Conservation (phyloP, 1,140 invertebrate genomes). For the Diploscapter pachys region DNA sequence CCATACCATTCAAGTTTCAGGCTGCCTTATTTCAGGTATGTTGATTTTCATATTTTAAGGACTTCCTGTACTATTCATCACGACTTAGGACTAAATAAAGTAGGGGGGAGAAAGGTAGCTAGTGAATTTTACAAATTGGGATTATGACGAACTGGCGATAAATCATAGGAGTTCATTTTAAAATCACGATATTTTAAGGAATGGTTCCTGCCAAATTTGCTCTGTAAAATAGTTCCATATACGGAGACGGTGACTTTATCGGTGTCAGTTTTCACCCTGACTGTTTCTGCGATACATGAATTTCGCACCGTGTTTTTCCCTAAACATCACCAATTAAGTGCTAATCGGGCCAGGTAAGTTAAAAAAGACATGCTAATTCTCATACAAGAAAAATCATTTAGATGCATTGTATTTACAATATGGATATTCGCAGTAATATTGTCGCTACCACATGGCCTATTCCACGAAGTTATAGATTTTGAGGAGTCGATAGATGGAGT, state of each 20-base stretch:
- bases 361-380: too few species aligned
- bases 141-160: too few species aligned
- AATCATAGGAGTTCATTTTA: too few species aligned
- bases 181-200: slow-evolving; percentile 9
- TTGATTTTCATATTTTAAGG: too few species aligned
- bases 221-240: slow-evolving; percentile 64
- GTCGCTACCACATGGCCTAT: slow-evolving; percentile 64
- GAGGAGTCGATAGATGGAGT: too few species aligned
- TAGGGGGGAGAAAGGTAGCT: too few species aligned
- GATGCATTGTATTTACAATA: slow-evolving; percentile 55
- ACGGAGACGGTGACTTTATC: slow-evolving; percentile 64
- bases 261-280: slow-evolving; percentile 65
- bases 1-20: slow-evolving; percentile 73
- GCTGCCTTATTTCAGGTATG: slow-evolving; percentile 37
- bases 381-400: not conserved
- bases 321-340: not conserved
- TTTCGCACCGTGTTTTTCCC: slow-evolving; percentile 50
- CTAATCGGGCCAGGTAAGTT: too few species aligned
- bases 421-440: slow-evolving; percentile 63
- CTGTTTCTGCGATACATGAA: slow-evolving; percentile 64
- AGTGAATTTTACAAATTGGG: too few species aligned
- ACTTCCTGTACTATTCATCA: too few species aligned
- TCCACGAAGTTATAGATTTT: slow-evolving; percentile 29
- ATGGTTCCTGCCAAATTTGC: slow-evolving; percentile 44
- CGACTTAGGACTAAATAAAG: too few species aligned